These are phyloP conservation scores for Keiferia lycopersicella DNA, from an alignment of 2,888 invertebrate species.

Conservation along the genomic window DNA sequence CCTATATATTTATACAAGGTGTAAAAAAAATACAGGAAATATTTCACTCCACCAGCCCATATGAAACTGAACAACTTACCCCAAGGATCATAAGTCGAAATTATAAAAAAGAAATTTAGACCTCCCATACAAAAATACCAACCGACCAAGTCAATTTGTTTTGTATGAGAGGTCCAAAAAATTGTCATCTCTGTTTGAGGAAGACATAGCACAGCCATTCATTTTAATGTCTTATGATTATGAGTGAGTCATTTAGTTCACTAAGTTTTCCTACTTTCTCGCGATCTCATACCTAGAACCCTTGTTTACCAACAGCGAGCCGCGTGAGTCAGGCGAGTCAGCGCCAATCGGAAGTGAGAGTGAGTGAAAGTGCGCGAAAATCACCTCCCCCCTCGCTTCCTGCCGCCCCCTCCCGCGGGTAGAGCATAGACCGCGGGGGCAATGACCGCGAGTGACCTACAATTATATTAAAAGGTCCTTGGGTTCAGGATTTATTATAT, in stretches of 20 bases:
- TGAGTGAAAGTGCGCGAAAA: conserved; percentile 63
- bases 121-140: too few species aligned
- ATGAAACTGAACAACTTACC: too few species aligned
- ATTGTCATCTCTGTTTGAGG: too few species aligned
- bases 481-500: neutral
- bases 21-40: too few species aligned
- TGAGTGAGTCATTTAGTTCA: neutral
- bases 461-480: conserved; percentile 1
- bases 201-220: too few species aligned
- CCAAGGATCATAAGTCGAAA: too few species aligned
- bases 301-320: conserved; percentile 21
- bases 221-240: too few species aligned
- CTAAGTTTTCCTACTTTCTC: conserved; percentile 5
- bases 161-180: too few species aligned
- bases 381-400: conserved; percentile 32
- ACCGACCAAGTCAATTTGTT: too few species aligned
- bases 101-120: too few species aligned
- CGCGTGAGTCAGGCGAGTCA: conserved; percentile 37
- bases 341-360: conserved; percentile 62
- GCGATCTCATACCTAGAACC: conserved; percentile 8
- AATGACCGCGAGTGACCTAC: conserved; percentile 13
- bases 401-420: neutral
- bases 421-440: conserved; percentile 12
- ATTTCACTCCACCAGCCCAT: too few species aligned
- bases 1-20: neutral